Evolutionary conservation across 2,797 vertebrate species (phyloP).

Genomic region (Alcedo quadribrachys): DNA sequence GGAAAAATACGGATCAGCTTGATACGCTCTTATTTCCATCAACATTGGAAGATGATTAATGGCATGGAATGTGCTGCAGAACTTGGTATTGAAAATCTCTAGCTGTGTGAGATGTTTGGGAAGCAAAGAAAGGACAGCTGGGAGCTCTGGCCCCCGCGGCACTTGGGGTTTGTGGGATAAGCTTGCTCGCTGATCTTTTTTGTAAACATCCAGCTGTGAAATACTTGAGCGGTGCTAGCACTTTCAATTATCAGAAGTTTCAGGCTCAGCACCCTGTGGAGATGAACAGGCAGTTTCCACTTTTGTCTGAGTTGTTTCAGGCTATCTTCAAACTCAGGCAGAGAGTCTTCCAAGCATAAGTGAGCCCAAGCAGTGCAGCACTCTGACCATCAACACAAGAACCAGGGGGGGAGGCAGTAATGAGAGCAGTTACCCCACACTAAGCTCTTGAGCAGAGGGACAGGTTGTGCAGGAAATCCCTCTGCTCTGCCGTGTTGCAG

Average conservation of each 20-base stretch:
- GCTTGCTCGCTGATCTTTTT: background rate
- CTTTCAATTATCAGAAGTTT: constrained; percentile 59
- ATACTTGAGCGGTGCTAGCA: constrained; percentile 34
- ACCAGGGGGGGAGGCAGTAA: background rate
- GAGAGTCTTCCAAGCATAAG: constrained; percentile 3
- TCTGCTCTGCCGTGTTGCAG: background rate
- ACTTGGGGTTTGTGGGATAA: constrained; percentile 41
- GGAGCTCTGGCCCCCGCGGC: constrained; percentile 30
- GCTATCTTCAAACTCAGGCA: constrained; percentile 35
- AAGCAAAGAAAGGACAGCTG: constrained; percentile 33
- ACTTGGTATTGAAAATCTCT: constrained; percentile 36
- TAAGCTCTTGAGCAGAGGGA: background rate
- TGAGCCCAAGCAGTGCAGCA: background rate
- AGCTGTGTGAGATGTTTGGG: constrained; percentile 45
- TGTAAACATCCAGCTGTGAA: constrained; percentile 69
- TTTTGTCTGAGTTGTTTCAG: constrained; percentile 52
- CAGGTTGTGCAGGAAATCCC: background rate
- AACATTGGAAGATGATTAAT: constrained; percentile 37
- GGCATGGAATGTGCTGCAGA: constrained; percentile 19
- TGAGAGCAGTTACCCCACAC: background rate
- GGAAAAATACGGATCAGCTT: constrained; percentile 15
- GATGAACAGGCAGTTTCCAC: constrained; percentile 50
- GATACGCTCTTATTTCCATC: background rate
- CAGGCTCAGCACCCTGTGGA: constrained; percentile 55
- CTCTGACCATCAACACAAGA: background rate